Base-by-base conservation (phyloP, 2,797 vertebrate genomes). In the Sebastes flavidus region DNA sequence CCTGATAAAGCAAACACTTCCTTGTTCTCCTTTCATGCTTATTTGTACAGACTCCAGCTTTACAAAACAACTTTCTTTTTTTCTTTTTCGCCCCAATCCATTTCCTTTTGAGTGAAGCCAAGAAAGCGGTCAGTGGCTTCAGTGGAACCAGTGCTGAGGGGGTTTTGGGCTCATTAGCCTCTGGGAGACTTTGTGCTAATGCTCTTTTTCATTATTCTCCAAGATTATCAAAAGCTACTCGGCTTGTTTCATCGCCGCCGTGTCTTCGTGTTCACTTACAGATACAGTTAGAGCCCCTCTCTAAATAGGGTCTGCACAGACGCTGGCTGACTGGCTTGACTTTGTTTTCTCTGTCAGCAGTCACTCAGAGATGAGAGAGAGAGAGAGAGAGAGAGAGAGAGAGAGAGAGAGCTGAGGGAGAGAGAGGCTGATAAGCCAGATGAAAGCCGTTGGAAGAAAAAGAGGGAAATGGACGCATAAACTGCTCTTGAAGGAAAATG, bases 101-200 rank as follows among this genome's bases (percentile, higher is more conserved):
- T 87, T 89, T 87, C 66, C 83, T 79, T 88, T 90, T 83, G 77
- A 87, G 78, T 77, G 38, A 82, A 89, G 82, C 79, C 75, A 77
- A 77, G 58, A 78, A 85, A 65, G 46, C 9, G 20, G 80, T 65
- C 80, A 82, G 25, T 66, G 83, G 78, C 79, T 82, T 75, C 61
- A 62, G 70, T 58, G 27, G 72, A 77, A 77, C 77, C 73, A 4
- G 49, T 29, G 74, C 63, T 16, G 70, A 38, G 56, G 71, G 67
- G 29, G 54, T 29, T 24, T 22, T 22, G 34, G 30, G 55, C 70
- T 87, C 81, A 85, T 90, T 88, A 84, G 80, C 80, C 78, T 85
- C 75, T 8, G 24, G 25, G 83, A 85, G 77, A 75, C 78, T 72
- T 73, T 80, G 34, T 65, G 78, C 87, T 87, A 89, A 92, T 87